A percentile compares a stretch with the other conserved stretches of the same genome.
phyloP scores from a whole-genome alignment of 1,140 invertebrate species.

The Eulimnadia texana region DNA sequence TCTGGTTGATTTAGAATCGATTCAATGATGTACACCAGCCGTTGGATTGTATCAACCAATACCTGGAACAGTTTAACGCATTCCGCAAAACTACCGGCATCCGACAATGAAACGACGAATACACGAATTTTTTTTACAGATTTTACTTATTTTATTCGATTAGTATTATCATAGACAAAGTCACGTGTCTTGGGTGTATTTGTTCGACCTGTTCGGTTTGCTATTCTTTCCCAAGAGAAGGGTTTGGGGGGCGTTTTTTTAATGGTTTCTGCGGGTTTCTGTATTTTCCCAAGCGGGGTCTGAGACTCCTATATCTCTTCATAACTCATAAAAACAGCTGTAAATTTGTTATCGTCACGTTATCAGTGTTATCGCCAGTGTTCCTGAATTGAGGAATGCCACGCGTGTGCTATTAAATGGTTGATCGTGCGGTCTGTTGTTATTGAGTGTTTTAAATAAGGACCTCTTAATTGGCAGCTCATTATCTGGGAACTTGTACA shows the following conservation, averaged over 20 bases:
- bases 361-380: too few relatives aligned
- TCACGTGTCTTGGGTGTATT: too few relatives aligned
- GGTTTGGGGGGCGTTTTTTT: too few relatives aligned
- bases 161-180: too few relatives aligned
- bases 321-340: too few relatives aligned
- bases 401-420: neutral
- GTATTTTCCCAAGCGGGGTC: too few relatives aligned
- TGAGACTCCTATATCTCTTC: too few relatives aligned
- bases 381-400: neutral
- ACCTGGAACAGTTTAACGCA: slow-evolving; percentile 83
- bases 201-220: too few relatives aligned
- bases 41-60: slow-evolving; percentile 84
- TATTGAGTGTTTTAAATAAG: neutral
- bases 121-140: too few relatives aligned
- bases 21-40: slow-evolving; percentile 79
- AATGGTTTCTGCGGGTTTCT: neutral
- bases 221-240: too few relatives aligned
- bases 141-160: too few relatives aligned
- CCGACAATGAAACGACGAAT: slow-evolving; percentile 18
- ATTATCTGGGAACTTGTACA: neutral
- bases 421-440: neutral
- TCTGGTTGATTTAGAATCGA: slow-evolving; percentile 36
- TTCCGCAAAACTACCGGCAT: slow-evolving; percentile 57
- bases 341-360: too few relatives aligned
- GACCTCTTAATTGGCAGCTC: neutral